phyloP scores from a whole-genome alignment of 2,797 vertebrate genomes.

The Hylomyscus alleni region DNA sequence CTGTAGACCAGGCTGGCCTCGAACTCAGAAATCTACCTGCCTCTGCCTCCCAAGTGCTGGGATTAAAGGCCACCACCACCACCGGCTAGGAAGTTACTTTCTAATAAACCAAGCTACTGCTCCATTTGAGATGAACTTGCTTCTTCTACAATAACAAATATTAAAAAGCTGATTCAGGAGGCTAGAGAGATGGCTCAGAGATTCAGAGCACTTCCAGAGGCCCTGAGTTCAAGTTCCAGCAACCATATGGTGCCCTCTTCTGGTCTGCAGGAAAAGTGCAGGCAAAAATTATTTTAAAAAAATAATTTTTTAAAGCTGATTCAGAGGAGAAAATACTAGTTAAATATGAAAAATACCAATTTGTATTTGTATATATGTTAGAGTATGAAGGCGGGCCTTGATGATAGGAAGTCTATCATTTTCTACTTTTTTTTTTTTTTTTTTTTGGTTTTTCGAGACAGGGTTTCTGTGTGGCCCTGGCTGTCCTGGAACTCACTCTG shows the following conservation, averaged over 20 bases:
- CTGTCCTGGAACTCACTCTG: no score
- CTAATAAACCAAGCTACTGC: conserved; percentile 43
- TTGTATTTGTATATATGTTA: not conserved
- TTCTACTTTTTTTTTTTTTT: not conserved
- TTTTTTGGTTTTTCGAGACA: no score
- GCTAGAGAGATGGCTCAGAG: not conserved
- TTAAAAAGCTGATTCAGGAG: not conserved
- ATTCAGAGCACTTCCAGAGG: not conserved
- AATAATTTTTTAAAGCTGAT: not conserved
- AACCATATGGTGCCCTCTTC: not conserved
- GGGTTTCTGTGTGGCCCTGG: no score
- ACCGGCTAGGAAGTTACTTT: no score
- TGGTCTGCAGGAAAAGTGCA: not conserved
- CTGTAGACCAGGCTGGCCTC: no score
- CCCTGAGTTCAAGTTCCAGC: not conserved
- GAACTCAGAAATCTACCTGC: no score
- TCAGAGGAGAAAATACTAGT: not conserved
- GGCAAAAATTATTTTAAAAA: not conserved
- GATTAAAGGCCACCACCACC: no score
- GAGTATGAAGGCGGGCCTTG: not conserved
- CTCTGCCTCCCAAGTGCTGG: no score
- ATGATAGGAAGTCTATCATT: not conserved
- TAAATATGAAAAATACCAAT: conserved; percentile 56
- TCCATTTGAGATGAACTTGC: conserved; percentile 46
- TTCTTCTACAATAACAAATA: conserved; percentile 64